phyloP scores from a whole-genome alignment of 2,888 invertebrate species.

The Cremastobaeus sp. region DNA sequence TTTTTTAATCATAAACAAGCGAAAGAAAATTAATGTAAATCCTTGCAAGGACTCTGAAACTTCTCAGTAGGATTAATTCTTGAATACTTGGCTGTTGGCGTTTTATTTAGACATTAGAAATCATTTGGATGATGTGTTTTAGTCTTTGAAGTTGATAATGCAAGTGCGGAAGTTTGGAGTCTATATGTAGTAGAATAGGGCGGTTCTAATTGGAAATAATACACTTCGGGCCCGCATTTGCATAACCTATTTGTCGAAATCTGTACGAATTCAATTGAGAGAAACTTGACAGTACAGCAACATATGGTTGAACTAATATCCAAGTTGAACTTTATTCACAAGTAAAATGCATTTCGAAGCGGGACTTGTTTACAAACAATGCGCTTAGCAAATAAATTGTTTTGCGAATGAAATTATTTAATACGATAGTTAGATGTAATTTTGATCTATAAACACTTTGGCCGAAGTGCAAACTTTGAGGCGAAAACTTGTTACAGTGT shows the following conservation, averaged over 20 bases:
- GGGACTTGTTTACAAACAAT: conserved; percentile 35
- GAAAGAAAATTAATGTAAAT: too few species aligned
- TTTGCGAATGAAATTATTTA: conserved; percentile 19
- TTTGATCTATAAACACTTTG: conserved; percentile 23
- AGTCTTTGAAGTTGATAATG: conserved; percentile 39
- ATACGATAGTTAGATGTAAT: conserved; percentile 29
- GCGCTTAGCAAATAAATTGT: conserved; percentile 23
- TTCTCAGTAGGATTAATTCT: conserved; percentile 13
- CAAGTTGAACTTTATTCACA: conserved; percentile 31
- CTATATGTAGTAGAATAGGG: conserved; percentile 17
- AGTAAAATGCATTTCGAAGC: conserved; percentile 11
- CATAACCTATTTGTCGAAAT: conserved; percentile 54
- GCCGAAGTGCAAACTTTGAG: conserved; percentile 28
- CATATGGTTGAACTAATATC: conserved; percentile 31
- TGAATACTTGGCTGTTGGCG: conserved; percentile 25
- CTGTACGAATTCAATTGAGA: conserved; percentile 27
- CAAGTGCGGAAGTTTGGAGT: conserved; percentile 35
- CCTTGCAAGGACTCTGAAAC: conserved; percentile 12
- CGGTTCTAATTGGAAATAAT: conserved; percentile 47
- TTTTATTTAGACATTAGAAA: conserved; percentile 29
- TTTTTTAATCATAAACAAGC: too few species aligned
- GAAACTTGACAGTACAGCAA: conserved; percentile 34
- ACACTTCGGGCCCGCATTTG: conserved; percentile 46
- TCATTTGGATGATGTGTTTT: conserved; percentile 23
- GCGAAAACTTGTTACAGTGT: conserved; percentile 30